phyloP scores from a whole-genome alignment of 2,888 invertebrate species.

The Dynastes grantii region DNA sequence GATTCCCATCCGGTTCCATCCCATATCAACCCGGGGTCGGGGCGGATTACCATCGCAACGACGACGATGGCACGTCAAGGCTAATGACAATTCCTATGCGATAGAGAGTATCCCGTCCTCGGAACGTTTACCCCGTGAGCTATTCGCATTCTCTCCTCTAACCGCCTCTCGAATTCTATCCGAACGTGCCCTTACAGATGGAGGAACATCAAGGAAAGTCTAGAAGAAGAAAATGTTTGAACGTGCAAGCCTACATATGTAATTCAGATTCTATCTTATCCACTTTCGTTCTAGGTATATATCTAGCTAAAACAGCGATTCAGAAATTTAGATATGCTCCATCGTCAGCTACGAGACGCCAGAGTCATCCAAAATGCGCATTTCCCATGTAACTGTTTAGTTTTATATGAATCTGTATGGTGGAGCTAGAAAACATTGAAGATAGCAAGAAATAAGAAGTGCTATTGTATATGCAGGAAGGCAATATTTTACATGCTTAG shows the following conservation, averaged over 20 bases:
- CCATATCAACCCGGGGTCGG: background rate
- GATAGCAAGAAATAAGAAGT: too few relatives aligned
- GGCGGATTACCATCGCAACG: conserved; percentile 1
- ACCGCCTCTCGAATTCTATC: too few relatives aligned
- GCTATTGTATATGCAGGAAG: too few relatives aligned
- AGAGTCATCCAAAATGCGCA: background rate
- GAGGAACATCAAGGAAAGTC: background rate
- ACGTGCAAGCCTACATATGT: background rate
- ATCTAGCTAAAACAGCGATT: background rate
- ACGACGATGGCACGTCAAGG: conserved; percentile 25
- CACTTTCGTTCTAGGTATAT: background rate
- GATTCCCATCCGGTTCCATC: background rate
- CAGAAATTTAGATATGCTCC: background rate
- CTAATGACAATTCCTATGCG: conserved; percentile 46
- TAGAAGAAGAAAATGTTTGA: background rate
- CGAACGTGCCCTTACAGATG: background rate
- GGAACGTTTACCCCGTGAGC: conserved; percentile 32
- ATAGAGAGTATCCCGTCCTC: conserved; percentile 20
- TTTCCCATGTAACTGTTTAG: background rate
- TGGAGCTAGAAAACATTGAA: too few relatives aligned
- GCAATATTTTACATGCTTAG: too few relatives aligned
- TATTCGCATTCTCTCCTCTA: background rate
- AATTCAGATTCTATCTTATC: conserved; percentile 11
- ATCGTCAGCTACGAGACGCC: too few relatives aligned
- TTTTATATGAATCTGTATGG: too few relatives aligned